Percentiles rank a stretch among this genome's conserved stretches.
Conservation (phyloP, 2,113 vertebrate species). For the Falcunculus frontatus region DNA sequence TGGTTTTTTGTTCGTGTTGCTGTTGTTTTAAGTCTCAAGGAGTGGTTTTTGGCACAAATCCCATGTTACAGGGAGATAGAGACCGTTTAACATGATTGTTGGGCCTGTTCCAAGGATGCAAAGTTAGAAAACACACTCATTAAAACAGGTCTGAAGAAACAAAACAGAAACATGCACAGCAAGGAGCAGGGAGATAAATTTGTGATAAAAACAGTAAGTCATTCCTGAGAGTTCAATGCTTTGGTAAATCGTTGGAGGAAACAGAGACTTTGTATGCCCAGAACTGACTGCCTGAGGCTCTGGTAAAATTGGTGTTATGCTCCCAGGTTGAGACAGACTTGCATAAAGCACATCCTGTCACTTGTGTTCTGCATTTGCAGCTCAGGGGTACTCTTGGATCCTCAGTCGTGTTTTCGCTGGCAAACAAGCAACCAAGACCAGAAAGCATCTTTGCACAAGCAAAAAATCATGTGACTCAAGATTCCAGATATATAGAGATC, state of each 20-base stretch:
- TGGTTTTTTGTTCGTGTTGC: not conserved
- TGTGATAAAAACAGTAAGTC: conserved; percentile 15
- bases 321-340: not conserved
- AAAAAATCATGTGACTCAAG: not conserved
- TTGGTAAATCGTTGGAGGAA: not conserved
- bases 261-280: not conserved
- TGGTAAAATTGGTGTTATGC: not conserved
- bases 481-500: not conserved
- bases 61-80: not conserved
- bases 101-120: conserved; percentile 31
- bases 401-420: not conserved
- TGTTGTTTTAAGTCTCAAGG: conserved; percentile 24
- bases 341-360: not conserved
- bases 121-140: conserved; percentile 18
- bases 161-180: not conserved
- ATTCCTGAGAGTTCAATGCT: not conserved
- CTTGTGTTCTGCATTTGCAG: not conserved
- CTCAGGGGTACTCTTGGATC: not conserved
- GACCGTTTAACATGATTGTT: not conserved
- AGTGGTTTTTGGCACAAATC: conserved; percentile 11
- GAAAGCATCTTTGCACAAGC: not conserved
- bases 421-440: not conserved
- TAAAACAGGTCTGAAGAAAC: conserved; percentile 38
- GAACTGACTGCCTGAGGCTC: not conserved
- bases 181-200: conserved; percentile 2